Base-by-base conservation (phyloP, 2,888 invertebrate genomes). In the Brenthis daphne region DNA sequence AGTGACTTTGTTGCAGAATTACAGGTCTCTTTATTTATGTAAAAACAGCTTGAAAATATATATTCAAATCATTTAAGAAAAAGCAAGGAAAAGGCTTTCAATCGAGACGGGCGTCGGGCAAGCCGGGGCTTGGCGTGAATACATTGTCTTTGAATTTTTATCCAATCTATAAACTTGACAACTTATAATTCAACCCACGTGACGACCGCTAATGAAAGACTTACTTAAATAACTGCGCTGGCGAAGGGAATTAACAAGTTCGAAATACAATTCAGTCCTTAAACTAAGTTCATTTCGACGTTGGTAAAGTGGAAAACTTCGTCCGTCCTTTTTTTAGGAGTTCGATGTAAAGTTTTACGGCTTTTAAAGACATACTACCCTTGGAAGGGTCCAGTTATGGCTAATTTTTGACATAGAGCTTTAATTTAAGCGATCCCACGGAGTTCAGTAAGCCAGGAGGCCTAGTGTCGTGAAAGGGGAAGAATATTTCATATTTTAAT, bases 171-270 rank as follows among this genome's bases (percentile, higher is more conserved):
- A 83, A 87, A 83, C 77, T 80, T 76, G 63, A 71, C 65, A 74
- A 75, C 78, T 88, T 87, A 83, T 82, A 82, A 92, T 92, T 90
- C 91, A 76, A 71, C 79, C 83, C 92, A 90, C 91, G 92, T 85
- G 88, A 83, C 81, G 82, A 82, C 81, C 86, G 85, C 90, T 92
- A 92, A 92, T 90, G 91, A 92, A 90, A 90, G 89, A 86, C 90
- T 89, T 85, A 85, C 87, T 90, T 89, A 90, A 90, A 86, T 85
- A 86, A 88, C 86, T 82, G 84, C 82, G 84, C 84, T 77, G 81
- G 80, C 86, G 88, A 85, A 86, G 82, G 78, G 88, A 90, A 90
- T 91, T 91, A 90, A 88, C 89, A 92, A 92, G 83, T 91, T 90
- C 80, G 76, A 86, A 90, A 92, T 90, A 91, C 86, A 90, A 92